Base-by-base conservation (phyloP, 2,113 vertebrate genomes). In the Pelmatolapia mariae region DNA sequence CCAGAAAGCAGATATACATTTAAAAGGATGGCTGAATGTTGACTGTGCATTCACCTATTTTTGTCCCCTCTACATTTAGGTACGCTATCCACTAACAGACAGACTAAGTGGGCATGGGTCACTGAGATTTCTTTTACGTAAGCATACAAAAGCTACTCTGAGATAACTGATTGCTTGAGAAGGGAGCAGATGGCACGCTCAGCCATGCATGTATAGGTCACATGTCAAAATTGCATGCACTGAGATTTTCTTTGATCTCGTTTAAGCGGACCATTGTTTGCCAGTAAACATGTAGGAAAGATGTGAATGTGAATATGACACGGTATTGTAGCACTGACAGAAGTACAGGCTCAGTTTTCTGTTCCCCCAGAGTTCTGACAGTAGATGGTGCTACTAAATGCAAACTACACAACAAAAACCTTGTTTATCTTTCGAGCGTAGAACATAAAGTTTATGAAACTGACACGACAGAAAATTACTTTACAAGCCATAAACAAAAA, bases 121-220 rank as follows among this genome's bases (percentile, higher is more conserved):
- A 90, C 76, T 89, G 90, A 53, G 40, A 86, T 89, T 91, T 89
- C 10, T 89, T 90, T 94, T 92, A 93, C 12, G 13, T 89, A 91
- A 92, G 85, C 89, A 79, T 24, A 86, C 86, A 89, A 91, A 86
- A 50, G 89, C 92, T 90, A 89, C 87, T 92, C 89, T 85, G 86
- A 92, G 93, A 89, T 16, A 88, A 86, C 73, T 81, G 40, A 3
- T 59, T 88, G 85, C 82, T 90, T 91, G 40, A 92, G 68, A 89
- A 82, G 66, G 81, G 84, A 95, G 92, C 96, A 96, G 96, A 96
- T 96, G 96, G 95, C 81, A 5, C 4, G 31, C 10, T 89, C 89
- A 91, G 82, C 85, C 92, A 94, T 90, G 95, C 92, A 68, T 87
- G 73, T 40, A 10, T 18, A 43, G 76, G 53, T 94, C 87, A 90